Evolutionary conservation across 2,797 vertebrate species (phyloP).

Genomic region (Gobionotothen gibberifrons): DNA sequence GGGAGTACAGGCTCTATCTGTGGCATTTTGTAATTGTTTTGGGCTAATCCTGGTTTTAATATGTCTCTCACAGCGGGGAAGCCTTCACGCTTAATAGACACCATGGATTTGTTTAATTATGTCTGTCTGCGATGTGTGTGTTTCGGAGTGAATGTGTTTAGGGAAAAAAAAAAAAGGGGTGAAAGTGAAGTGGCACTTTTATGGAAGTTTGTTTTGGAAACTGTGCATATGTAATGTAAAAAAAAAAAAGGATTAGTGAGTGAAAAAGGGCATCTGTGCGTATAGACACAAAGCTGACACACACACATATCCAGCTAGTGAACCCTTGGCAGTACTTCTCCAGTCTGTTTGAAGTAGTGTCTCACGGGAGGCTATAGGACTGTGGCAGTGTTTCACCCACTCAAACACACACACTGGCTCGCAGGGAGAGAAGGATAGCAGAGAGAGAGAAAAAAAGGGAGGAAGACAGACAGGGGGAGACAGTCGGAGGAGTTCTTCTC

Average conservation of each 20-base stretch:
- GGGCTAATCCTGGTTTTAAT: conserved; percentile 77
- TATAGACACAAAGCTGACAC: conserved; percentile 39
- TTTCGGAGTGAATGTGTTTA: conserved; percentile 31
- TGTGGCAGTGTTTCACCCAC: conserved; percentile 75
- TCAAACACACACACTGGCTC: conserved; percentile 64
- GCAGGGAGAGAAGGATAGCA: conserved; percentile 55
- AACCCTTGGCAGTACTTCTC: conserved; percentile 84
- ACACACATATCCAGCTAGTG: conserved; percentile 54
- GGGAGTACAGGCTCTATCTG: conserved; percentile 30
- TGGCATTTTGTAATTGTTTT: conserved; percentile 73
- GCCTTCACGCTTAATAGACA: conserved; percentile 66
- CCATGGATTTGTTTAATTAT: conserved; percentile 74
- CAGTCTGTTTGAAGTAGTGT: conserved; percentile 90
- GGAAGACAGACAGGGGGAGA: conserved; percentile 52
- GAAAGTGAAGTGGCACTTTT: conserved; percentile 26
- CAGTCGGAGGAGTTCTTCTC: conserved; percentile 59
- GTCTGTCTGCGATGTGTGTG: conserved; percentile 37
- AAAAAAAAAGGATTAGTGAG: conserved; percentile 4
- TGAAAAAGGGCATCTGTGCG: conserved; percentile 31
- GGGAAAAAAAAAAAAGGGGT: conserved; percentile 4
- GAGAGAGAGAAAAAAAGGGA: conserved; percentile 30
- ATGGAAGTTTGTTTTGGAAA: conserved; percentile 53
- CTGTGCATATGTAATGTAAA: conserved; percentile 25
- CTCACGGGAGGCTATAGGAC: conserved; percentile 78
- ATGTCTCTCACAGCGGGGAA: conserved; percentile 69